phyloP scores from a whole-genome alignment of 1,140 invertebrate genomes.

The Campodea augens region DNA sequence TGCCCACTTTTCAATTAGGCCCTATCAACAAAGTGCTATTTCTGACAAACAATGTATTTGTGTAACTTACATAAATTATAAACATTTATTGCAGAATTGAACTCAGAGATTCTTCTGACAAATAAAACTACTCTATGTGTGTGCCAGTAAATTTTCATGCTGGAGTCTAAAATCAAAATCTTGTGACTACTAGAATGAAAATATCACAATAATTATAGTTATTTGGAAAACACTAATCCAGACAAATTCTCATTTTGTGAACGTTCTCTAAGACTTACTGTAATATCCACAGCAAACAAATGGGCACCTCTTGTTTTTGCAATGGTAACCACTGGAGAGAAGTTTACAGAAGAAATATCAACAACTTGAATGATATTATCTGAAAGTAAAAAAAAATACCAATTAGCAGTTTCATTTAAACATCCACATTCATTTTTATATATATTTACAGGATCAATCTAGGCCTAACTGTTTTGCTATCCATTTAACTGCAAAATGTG shows the following conservation, averaged over 20 bases:
- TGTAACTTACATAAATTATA: too few relatives aligned
- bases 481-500: neutral
- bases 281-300: slow-evolving; percentile 62
- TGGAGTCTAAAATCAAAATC: too few relatives aligned
- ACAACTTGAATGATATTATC: slow-evolving; percentile 72
- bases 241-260: too few relatives aligned
- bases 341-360: slow-evolving; percentile 54
- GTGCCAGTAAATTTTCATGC: too few relatives aligned
- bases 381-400: slow-evolving; percentile 20
- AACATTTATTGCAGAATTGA: too few relatives aligned
- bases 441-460: neutral
- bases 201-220: slow-evolving; percentile 8
- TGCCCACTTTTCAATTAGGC: too few relatives aligned
- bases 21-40: too few relatives aligned
- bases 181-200: slow-evolving; percentile 4
- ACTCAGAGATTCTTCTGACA: too few relatives aligned
- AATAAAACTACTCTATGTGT: too few relatives aligned
- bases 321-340: slow-evolving; percentile 52
- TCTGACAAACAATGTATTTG: too few relatives aligned
- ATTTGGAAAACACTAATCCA: slow-evolving; percentile 9
- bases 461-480: neutral
- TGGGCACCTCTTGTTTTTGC: slow-evolving; percentile 69
- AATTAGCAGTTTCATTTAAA: neutral
- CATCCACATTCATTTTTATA: too few relatives aligned
- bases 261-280: too few relatives aligned